These are phyloP conservation scores for Prenolepis imparis DNA, from an alignment of 2,888 invertebrate genomes.

Conservation along the genomic window DNA sequence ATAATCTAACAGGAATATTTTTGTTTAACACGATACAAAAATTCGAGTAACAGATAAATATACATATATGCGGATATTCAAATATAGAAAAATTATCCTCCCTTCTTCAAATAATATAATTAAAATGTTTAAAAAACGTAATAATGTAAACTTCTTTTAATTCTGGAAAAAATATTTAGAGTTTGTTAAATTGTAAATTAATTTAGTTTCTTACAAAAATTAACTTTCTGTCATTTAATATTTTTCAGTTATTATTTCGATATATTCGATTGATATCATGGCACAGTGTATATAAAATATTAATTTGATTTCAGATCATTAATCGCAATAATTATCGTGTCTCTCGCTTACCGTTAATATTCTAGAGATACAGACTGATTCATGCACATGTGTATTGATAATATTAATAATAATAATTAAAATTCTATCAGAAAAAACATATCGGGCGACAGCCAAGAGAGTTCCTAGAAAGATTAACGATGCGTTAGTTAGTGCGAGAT, in stretches of 20 bases:
- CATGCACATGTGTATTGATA: neutral
- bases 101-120: neutral
- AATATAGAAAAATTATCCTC: neutral
- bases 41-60: neutral
- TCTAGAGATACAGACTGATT: neutral
- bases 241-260: neutral
- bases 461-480: constrained; percentile 56
- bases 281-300: neutral
- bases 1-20: neutral
- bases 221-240: neutral
- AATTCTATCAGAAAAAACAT: neutral
- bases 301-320: neutral
- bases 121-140: neutral
- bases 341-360: no score
- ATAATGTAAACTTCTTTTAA: neutral
- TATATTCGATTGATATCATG: neutral
- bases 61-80: neutral
- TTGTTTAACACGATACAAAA: neutral
- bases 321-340: neutral
- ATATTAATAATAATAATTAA: constrained; percentile 9
- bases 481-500: constrained; percentile 42
- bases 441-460: constrained; percentile 13
- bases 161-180: neutral
- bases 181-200: neutral
- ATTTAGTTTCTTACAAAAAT: neutral